phyloP scores from a whole-genome alignment of 2,888 invertebrate species.

The Synergus japonicus region DNA sequence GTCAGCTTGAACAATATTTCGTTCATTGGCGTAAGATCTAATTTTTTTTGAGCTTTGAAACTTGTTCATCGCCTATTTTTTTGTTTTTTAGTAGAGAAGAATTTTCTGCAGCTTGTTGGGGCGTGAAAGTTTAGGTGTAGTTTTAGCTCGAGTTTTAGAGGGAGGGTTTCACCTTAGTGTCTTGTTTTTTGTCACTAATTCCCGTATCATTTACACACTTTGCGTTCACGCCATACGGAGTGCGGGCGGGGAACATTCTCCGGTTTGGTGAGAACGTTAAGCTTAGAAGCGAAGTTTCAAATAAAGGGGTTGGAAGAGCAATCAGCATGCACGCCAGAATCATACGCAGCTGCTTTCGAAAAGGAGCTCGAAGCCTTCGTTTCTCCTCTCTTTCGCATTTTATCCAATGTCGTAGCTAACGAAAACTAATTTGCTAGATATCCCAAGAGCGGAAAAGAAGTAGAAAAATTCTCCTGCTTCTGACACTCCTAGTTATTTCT shows the following conservation, averaged over 20 bases:
- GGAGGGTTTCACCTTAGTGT: conserved; percentile 20
- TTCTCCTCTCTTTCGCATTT: conserved; percentile 26
- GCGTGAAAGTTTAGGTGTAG: neutral
- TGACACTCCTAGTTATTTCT: neutral
- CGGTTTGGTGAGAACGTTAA: conserved; percentile 47
- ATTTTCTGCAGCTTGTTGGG: neutral
- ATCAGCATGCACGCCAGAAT: conserved; percentile 47
- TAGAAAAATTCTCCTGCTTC: neutral
- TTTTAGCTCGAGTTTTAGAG: neutral
- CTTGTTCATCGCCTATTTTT: neutral
- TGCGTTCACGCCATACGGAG: conserved; percentile 39
- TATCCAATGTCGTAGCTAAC: conserved; percentile 22
- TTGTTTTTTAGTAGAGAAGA: neutral
- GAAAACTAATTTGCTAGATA: neutral
- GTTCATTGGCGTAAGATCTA: neutral
- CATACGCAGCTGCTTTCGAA: conserved; percentile 36
- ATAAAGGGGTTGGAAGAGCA: conserved; percentile 52
- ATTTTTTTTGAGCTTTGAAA: neutral
- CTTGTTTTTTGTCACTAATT: conserved; percentile 31
- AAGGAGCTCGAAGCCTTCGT: conserved; percentile 25
- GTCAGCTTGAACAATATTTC: neutral
- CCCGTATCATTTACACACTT: conserved; percentile 33
- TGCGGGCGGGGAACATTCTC: conserved; percentile 48
- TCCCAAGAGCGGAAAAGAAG: neutral
- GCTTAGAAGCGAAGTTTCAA: conserved; percentile 51